Evolutionary conservation across 30 jellyfish, hydroid and myxozoan species (phyloP), one percentile per base, ranked within the genome.

Genomic region (Chironex yamaguchii): DNA sequence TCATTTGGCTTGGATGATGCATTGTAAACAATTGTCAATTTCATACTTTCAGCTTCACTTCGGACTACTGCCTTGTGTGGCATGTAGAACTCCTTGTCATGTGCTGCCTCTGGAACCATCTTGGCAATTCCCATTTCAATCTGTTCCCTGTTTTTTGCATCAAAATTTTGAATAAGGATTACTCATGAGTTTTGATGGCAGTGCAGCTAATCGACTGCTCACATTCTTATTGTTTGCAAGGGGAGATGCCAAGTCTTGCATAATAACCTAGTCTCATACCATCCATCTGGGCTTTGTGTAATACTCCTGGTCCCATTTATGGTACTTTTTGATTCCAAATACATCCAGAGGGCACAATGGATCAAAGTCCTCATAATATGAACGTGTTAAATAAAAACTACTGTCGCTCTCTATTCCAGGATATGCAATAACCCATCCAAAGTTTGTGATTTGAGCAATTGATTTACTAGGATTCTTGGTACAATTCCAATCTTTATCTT

Each of bases 1-100:
- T 76, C 73, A 23, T 65, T 50, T 26, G 70, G 31, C 51, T 67
- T 87, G 13, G 92, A n/a, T n/a, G n/a, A n/a, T 79, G 91, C 96
- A 54, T 87, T 91, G 36, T 28, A 87, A 25, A 87, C 96, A 1
- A 87, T 50, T 4, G 88, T 22, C 2, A 76, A 36, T 30, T 87
- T 87, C 6, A 91, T 77, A 11, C 50, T 76, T 24, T 87, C 82
- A 3, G 83, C 42, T 1, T 17, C 26, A 20, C 76, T 54, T 13
- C 85, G 29, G 24, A 36, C 79, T 17, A 73, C 90, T 29, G 68
- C 76, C 29, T 64, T 62, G 85, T 86, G 96, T 29, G 90, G 90
- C 31, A 87, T 29, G 73, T 87, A 65, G 30, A 33, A 29, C 66
- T 75, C 74, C 67, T 34, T 62, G n/a, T 62, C 36, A 32, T 25